Percentiles rank a stretch among this genome's conserved stretches.
Evolutionary conservation across 2,797 vertebrate species (phyloP).

Genomic region (Steatocranus sp.): DNA sequence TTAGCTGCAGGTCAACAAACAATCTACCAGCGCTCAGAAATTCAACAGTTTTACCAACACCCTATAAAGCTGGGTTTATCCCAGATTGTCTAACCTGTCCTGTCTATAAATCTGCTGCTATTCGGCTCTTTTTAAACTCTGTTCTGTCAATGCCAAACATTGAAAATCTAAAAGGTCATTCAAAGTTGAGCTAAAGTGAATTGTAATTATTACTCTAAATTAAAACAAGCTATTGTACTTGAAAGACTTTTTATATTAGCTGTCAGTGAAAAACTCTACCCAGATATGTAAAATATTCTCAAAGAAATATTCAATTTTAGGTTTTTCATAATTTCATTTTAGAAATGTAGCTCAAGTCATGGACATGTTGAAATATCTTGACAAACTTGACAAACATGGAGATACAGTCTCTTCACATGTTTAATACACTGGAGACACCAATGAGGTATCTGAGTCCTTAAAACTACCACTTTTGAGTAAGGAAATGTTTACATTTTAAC

Average conservation of each 20-base stretch:
- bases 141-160: not conserved
- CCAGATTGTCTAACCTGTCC: not conserved
- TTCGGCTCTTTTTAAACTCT: not conserved
- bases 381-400: not conserved
- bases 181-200: not conserved
- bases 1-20: conserved; percentile 23
- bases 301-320: not conserved
- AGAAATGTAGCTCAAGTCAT: not conserved
- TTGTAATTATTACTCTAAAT: not conserved
- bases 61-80: conserved; percentile 1
- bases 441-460: not conserved
- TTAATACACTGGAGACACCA: not conserved
- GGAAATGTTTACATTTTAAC: not conserved
- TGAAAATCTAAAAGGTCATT: not conserved
- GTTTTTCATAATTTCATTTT: not conserved
- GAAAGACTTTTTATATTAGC: not conserved
- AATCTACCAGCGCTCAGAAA: conserved; percentile 17
- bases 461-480: not conserved
- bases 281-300: not conserved
- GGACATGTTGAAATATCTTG: not conserved
- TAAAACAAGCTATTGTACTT: not conserved
- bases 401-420: not conserved
- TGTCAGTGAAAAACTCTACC: not conserved
- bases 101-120: conserved; percentile 11
- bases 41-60: conserved; percentile 23